Evolutionary conservation across 2,797 vertebrate genomes (phyloP).

Genomic region (Microcaecilia unicolor): DNA sequence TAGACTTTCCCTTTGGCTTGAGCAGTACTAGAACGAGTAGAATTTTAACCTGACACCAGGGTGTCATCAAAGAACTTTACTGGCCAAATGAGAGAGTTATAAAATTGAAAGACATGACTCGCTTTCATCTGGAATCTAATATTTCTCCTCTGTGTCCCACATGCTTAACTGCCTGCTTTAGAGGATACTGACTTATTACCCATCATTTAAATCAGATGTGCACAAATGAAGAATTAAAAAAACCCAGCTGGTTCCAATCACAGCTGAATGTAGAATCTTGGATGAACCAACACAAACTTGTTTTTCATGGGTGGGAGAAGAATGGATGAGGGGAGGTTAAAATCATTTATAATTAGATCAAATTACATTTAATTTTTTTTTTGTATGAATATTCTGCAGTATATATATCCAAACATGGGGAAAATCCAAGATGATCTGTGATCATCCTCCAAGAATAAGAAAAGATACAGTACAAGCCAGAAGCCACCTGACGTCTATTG

Average conservation of each 20-base stretch:
- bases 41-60: background rate
- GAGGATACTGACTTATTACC: background rate
- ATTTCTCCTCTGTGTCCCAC: background rate
- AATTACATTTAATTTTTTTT: constrained; percentile 24
- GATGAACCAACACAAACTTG: constrained; percentile 10
- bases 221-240: background rate
- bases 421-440: background rate
- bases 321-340: too few species aligned
- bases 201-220: constrained; percentile 6
- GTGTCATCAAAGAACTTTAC: background rate
- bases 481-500: too few species aligned
- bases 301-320: too few species aligned
- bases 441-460: background rate
- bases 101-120: background rate
- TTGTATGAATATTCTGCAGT: constrained; percentile 12
- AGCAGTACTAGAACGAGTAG: background rate
- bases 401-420: background rate
- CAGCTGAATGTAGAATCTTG: constrained; percentile 5
- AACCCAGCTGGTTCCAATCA: constrained; percentile 22
- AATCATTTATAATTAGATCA: constrained; percentile 28
- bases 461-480: background rate
- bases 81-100: background rate
- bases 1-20: background rate
- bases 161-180: background rate
- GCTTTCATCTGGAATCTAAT: background rate